These are phyloP conservation scores for Luidia sarsii DNA, from an alignment of 53 echinoderm and acorn worm genomes.

Conservation along the genomic window DNA sequence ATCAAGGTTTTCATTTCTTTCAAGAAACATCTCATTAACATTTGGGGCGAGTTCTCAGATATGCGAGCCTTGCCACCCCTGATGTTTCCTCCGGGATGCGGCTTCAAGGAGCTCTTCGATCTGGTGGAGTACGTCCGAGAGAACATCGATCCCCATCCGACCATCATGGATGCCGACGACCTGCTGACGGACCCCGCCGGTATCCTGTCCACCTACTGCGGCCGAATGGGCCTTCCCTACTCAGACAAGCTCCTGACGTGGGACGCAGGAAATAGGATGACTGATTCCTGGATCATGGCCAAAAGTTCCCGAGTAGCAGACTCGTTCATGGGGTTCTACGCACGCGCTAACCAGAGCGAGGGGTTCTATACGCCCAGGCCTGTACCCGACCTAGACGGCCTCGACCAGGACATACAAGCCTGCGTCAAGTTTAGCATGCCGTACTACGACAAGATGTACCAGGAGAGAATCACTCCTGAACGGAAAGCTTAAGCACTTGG, in stretches of 20 bases:
- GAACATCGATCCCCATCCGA: constrained; percentile 7
- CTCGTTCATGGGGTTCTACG: neutral
- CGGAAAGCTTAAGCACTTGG: too few relatives aligned
- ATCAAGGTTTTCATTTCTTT: neutral
- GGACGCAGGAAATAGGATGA: neutral
- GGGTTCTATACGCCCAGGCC: neutral
- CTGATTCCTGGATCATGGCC: neutral
- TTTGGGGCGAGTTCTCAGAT: neutral
- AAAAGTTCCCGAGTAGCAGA: neutral
- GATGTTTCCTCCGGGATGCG: neutral
- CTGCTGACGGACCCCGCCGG: neutral
- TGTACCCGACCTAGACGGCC: neutral
- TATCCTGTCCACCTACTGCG: neutral
- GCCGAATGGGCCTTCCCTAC: neutral
- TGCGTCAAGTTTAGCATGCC: neutral
- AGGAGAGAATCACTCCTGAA: constrained; percentile 8
- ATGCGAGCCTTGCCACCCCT: neutral
- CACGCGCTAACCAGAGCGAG: neutral
- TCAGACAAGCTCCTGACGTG: neutral
- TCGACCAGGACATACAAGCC: neutral
- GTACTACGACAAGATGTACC: constrained; percentile 3
- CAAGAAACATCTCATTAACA: neutral
- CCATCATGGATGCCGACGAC: neutral
- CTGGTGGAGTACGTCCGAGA: neutral
- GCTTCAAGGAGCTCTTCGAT: constrained; percentile 1